Conservation (phyloP, 2,113 vertebrate genomes). For the Aplodontia rufa region DNA sequence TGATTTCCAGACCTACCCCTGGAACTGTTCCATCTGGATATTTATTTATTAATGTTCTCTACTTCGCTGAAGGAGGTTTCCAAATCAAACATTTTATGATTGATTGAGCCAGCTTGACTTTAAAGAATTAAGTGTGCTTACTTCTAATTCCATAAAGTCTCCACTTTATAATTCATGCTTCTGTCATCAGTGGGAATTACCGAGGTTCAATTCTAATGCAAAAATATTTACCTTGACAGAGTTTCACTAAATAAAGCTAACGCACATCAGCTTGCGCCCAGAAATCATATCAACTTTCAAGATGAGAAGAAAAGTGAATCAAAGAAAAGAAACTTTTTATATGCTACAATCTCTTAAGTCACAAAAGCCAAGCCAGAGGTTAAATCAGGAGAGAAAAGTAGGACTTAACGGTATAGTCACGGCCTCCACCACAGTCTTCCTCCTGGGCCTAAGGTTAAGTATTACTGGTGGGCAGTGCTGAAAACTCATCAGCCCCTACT, state of each 20-base stretch:
- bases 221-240: conserved; percentile 62
- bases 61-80: not conserved
- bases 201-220: conserved; percentile 59
- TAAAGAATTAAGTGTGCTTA: conserved; percentile 61
- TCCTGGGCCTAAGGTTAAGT: not conserved
- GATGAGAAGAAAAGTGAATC: conserved; percentile 30
- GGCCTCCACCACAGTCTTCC: not conserved
- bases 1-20: not conserved
- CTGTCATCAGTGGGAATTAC: conserved; percentile 42
- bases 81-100: conserved; percentile 53
- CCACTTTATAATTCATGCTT: conserved; percentile 67
- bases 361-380: conserved; percentile 33
- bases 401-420: not conserved
- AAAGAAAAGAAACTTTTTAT: conserved; percentile 21
- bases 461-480: not conserved
- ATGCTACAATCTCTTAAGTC: not conserved
- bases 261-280: not conserved
- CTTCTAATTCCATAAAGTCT: conserved; percentile 59
- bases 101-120: conserved; percentile 35
- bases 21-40: not conserved
- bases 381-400: not conserved
- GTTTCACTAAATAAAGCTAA: conserved; percentile 59
- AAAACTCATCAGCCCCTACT: not conserved
- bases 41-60: conserved; percentile 51
- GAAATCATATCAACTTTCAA: conserved; percentile 51